Evolutionary conservation across 2,888 invertebrate species (phyloP).

Genomic region (Dryocosmus kuriphilus): DNA sequence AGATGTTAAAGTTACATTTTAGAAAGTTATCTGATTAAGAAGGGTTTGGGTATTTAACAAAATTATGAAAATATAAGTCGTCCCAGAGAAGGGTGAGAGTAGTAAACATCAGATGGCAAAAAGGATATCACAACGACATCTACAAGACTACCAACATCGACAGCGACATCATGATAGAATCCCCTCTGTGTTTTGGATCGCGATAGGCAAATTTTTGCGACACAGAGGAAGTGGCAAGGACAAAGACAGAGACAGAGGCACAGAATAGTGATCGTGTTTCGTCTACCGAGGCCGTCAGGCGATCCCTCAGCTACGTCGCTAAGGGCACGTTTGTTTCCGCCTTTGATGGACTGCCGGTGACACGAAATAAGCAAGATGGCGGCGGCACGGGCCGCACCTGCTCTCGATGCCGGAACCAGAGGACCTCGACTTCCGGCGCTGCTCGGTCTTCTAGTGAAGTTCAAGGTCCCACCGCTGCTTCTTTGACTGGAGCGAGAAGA

Average conservation of each 20-base stretch:
- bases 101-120: background rate
- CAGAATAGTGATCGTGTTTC: slow-evolving; percentile 64
- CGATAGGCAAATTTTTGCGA: slow-evolving; percentile 40
- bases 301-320: slow-evolving; percentile 77
- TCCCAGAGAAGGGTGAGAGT: background rate
- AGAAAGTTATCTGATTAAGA: too few relatives aligned
- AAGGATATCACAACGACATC: slow-evolving; percentile 28
- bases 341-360: slow-evolving; percentile 81
- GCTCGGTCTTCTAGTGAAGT: slow-evolving; percentile 79
- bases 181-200: background rate
- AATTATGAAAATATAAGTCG: background rate
- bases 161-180: slow-evolving; percentile 36
- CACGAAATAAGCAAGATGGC: slow-evolving; percentile 97
- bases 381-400: slow-evolving; percentile 95
- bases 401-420: slow-evolving; percentile 88
- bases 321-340: slow-evolving; percentile 75
- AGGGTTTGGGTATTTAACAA: too few relatives aligned
- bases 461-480: slow-evolving; percentile 79
- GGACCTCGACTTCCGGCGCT: slow-evolving; percentile 84
- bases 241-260: slow-evolving; percentile 55
- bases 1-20: too few relatives aligned
- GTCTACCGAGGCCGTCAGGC: slow-evolving; percentile 77
- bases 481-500: slow-evolving; percentile 81
- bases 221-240: slow-evolving; percentile 56
- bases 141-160: slow-evolving; percentile 50